Evolutionary conservation across 2,797 vertebrate species (phyloP), one percentile per base, ranked within the genome.

Genomic region (Triplophysa bombifrons): DNA sequence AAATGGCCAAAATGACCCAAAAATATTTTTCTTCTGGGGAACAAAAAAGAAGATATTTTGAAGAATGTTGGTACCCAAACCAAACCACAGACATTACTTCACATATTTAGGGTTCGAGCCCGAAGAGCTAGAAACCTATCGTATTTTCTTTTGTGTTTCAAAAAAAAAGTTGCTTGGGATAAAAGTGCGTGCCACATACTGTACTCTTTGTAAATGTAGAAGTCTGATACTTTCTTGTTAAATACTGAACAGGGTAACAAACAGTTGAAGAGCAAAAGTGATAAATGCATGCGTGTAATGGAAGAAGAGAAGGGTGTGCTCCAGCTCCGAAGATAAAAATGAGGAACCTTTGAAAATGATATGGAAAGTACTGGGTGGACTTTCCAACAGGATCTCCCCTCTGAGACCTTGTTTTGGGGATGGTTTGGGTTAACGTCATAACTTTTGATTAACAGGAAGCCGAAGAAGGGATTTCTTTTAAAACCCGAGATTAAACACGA

Each of bases 341-440:
- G 25, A 74, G 58, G 73, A 86, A 74, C 63, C 41, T 67, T 75
- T 74, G 71, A 5, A 72, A 76, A 69, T 65, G 72, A 73, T 69
- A 41, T 86, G 83, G 81, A 78, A 83, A 83, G 27, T 75, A 61
- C 68, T 82, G 81, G 80, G 83, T 82, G 81, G 79, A 65, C 76
- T 81, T 84, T 86, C 85, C 83, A 76, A 34, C 48, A 72, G 48
- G 17, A 65, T 64, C 69, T 67, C 27, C 67, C 69, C 8, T 48
- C 56, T 67, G 51, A 77, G 25, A 82, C 20, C 38, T 50, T 12
- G 48, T n/a, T 66, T 79, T 55, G 12, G 17, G 58, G 77, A 65
- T 55, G 58, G 20, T 44, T 72, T 53, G 20, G 14, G 20, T n/a
- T 10, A 22, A 22, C 10, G 25, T 58, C 20, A 4, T 58, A 4